phyloP scores from a whole-genome alignment of 64 coral and sea anemone species.

The Platygyra sinensis region DNA sequence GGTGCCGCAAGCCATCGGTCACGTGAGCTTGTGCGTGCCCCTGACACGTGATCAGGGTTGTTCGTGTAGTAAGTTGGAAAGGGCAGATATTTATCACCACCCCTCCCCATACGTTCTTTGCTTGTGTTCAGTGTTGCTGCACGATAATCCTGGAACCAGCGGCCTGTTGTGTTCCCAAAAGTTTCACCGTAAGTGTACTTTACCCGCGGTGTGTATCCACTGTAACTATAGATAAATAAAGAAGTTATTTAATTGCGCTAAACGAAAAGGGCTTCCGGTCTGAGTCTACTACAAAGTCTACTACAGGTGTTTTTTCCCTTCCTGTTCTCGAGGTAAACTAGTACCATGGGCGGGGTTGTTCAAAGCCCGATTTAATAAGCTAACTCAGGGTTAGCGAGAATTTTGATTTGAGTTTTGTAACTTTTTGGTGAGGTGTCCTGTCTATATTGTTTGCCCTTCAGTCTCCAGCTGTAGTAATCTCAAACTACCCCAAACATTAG shows the following conservation, averaged over 20 bases:
- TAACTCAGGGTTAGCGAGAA: no score
- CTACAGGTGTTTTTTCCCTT: no score
- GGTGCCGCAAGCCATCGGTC: conserved; percentile 87
- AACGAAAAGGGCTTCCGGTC: no score
- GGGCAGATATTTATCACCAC: conserved; percentile 78
- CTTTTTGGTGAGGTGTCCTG: no score
- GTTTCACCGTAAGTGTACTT: conserved; percentile 87
- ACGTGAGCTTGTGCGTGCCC: conserved; percentile 75
- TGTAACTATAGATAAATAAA: conserved; percentile 42
- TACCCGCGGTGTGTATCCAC: conserved; percentile 77
- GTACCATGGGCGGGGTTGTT: no score
- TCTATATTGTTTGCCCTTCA: no score
- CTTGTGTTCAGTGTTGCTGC: conserved; percentile 78
- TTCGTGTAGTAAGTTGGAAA: conserved; percentile 91
- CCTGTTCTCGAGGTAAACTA: no score
- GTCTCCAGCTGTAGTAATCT: no score
- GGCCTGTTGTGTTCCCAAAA: conserved; percentile 76
- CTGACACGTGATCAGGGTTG: conserved; percentile 87
- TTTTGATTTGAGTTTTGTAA: no score
- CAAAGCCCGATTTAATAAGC: no score
- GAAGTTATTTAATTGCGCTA: not conserved
- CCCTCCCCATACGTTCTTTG: conserved; percentile 79
- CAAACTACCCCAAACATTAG: no score
- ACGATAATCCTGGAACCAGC: conserved; percentile 88
- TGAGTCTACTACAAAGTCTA: no score